A percentile compares a stretch with the other conserved stretches of the same genome.
These are phyloP conservation scores for Tuta absoluta DNA, from an alignment of 2,888 invertebrate species.

Conservation along the genomic window DNA sequence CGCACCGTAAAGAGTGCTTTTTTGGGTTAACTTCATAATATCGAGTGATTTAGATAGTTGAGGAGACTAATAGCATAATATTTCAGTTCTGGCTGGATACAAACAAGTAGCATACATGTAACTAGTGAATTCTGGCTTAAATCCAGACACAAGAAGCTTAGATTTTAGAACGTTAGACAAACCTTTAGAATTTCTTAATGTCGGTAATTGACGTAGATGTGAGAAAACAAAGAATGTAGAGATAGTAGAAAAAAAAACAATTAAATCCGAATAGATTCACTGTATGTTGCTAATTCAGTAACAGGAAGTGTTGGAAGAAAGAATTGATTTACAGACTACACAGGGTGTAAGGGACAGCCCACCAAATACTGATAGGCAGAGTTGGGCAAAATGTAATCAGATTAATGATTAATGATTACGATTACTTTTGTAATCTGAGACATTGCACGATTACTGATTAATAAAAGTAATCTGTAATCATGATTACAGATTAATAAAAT, in stretches of 20 bases:
- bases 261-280: background rate
- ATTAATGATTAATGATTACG: too few relatives aligned
- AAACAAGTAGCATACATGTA: constrained; percentile 23
- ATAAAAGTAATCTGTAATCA: too few relatives aligned
- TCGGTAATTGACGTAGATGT: background rate
- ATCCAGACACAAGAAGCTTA: constrained; percentile 35
- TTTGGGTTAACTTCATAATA: too few relatives aligned
- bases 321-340: too few relatives aligned
- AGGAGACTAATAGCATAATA: background rate
- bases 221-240: constrained; percentile 2
- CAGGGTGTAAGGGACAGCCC: too few relatives aligned
- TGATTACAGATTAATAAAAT: too few relatives aligned
- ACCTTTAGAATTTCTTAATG: constrained; percentile 15
- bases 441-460: too few relatives aligned
- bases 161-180: constrained; percentile 25
- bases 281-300: background rate
- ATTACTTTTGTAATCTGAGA: too few relatives aligned
- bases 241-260: background rate
- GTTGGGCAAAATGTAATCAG: too few relatives aligned
- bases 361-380: too few relatives aligned
- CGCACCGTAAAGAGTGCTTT: too few relatives aligned
- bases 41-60: background rate
- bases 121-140: constrained; percentile 35
- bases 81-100: constrained; percentile 14
- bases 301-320: too few relatives aligned